Percentiles rank a stretch among this genome's conserved stretches.
Conservation (phyloP, 2,888 invertebrate species). For the Acleris sparsana region DNA sequence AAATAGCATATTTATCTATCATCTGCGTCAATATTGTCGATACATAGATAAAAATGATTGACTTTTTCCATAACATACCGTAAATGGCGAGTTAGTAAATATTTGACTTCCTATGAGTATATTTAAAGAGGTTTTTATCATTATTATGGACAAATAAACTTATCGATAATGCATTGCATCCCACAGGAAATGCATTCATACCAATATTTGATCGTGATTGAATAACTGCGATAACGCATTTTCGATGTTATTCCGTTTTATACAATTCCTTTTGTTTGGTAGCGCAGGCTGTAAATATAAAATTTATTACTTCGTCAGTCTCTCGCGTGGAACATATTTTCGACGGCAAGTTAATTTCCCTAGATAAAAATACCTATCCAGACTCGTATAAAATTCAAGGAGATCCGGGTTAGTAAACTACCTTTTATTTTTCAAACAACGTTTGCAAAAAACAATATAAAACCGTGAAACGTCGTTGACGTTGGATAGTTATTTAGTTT, state of each 20-base stretch:
- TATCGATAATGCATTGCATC: conserved; percentile 25
- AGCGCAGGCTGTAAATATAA: neutral
- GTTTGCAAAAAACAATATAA: too few species aligned
- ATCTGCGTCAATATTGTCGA: too few species aligned
- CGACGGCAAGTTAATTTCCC: neutral
- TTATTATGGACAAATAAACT: conserved; percentile 26
- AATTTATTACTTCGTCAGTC: neutral
- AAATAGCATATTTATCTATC: too few species aligned
- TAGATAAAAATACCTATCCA: too few species aligned
- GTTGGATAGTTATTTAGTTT: too few species aligned
- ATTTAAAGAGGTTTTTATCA: conserved; percentile 22
- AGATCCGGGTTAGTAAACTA: too few species aligned
- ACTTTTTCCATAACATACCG: neutral
- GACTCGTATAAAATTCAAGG: too few species aligned
- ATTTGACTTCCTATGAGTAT: conserved; percentile 18
- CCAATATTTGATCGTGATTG: conserved; percentile 30
- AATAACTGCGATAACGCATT: conserved; percentile 15
- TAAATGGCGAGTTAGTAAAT: conserved; percentile 18
- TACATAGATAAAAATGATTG: neutral
- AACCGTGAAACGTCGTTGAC: too few species aligned
- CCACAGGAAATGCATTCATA: conserved; percentile 36
- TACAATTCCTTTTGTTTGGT: conserved; percentile 5
- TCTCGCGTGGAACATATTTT: too few species aligned
- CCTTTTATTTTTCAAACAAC: too few species aligned
- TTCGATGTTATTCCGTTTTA: conserved; percentile 13